These are phyloP conservation scores for Apamea crenata DNA, from an alignment of 2,888 invertebrate genomes.

Conservation along the genomic window DNA sequence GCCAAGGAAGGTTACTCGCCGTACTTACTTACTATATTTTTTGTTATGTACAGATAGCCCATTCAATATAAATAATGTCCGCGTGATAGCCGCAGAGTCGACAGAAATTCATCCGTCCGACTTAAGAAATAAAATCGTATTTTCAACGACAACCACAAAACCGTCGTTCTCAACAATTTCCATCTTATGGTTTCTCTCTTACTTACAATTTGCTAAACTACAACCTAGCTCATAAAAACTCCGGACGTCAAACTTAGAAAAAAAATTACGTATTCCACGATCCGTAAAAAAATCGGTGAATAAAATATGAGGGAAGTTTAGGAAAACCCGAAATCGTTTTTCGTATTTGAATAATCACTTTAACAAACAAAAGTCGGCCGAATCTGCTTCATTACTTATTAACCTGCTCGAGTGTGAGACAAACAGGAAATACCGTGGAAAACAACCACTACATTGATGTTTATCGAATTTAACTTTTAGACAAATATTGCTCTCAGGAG, in stretches of 20 bases:
- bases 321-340: slow-evolving; percentile 89
- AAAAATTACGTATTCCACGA: slow-evolving; percentile 83
- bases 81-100: slow-evolving; percentile 56
- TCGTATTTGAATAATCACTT: slow-evolving; percentile 90
- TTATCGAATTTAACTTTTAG: slow-evolving; percentile 64
- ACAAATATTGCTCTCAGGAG: slow-evolving; percentile 30
- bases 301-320: slow-evolving; percentile 90
- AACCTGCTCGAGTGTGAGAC: slow-evolving; percentile 84
- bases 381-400: slow-evolving; percentile 89
- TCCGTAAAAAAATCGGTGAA: slow-evolving; percentile 88
- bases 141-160: slow-evolving; percentile 35
- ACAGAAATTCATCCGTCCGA: slow-evolving; percentile 52
- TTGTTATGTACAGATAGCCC: slow-evolving; percentile 64
- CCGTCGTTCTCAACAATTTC: slow-evolving; percentile 40
- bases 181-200: slow-evolving; percentile 44
- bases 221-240: slow-evolving; percentile 64
- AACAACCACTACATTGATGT: slow-evolving; percentile 47
- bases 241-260: slow-evolving; percentile 78
- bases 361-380: slow-evolving; percentile 88
- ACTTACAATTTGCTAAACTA: slow-evolving; percentile 60
- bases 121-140: slow-evolving; percentile 53
- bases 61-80: slow-evolving; percentile 70
- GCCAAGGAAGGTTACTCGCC: slow-evolving; percentile 63
- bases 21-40: slow-evolving; percentile 67
- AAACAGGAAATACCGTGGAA: slow-evolving; percentile 71